Base-by-base conservation (phyloP, 2,888 invertebrate species). In the Saturnia japonica region DNA sequence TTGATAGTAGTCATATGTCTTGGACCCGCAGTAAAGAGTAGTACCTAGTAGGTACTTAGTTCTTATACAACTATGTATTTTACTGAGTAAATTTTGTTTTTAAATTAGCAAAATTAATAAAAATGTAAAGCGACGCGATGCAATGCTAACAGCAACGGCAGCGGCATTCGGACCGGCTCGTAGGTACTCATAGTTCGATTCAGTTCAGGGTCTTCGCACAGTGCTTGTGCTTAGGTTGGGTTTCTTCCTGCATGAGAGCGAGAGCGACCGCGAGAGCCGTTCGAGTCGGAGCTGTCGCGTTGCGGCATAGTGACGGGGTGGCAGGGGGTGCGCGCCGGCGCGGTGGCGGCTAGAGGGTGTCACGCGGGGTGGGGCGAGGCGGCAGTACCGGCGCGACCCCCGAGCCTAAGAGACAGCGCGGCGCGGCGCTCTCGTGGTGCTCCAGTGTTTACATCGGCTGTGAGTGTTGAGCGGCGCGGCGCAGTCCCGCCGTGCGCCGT, bases 401-500 rank as follows among this genome's bases (percentile, higher is more conserved):
- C 51, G 12, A n/a, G 34, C 0, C 19, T 1, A 22, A 19, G 22
- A 1, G 34, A 68, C 68, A 16, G 19, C 12, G 40, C 54, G 40
- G 16, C 25, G 12, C 14, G 3, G 0, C 54, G 19, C 34, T 7
- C 19, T 12, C 22, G 28, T 25, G 47, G 45, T 43, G 40, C 19
- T 40, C 68, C 68, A 6, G 28, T 47, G 57, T 60, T 60, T 60
- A 60, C 57, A 28, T 28, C 57, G 28, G 22, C 11, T 40, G 34
- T 43, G 68, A 62, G 62, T 51, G 67, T 68, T 34, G 73, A 60
- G 16, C 25, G 57, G 25, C 9, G 57, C n/a, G 25, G 51, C 51
- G 51, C n/a, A n/a, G n/a, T 19, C n/a, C 22, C 7, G n/a, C 57
- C 12, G 4, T 16, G 40, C 34, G 62, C 19, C 16, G 16, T 19